These are phyloP conservation scores for Epinotia demarniana DNA, from an alignment of 2,888 invertebrate species.

Conservation along the genomic window DNA sequence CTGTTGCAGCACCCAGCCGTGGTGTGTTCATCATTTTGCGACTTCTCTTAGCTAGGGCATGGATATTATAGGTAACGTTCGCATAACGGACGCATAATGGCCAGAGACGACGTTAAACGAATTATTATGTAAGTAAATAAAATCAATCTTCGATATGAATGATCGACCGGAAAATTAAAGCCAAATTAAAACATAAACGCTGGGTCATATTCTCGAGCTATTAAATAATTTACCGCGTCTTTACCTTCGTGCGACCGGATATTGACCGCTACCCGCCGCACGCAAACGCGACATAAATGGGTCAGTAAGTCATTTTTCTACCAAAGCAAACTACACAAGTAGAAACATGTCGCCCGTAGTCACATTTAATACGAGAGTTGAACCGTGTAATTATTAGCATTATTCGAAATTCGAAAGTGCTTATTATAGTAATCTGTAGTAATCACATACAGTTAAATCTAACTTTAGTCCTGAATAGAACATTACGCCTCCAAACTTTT, in stretches of 20 bases:
- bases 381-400: no score
- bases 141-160: neutral
- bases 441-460: neutral
- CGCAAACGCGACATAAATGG: conserved; percentile 37
- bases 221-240: conserved; percentile 43
- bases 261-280: conserved; percentile 25
- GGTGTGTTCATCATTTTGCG: no score
- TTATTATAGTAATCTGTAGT: neutral
- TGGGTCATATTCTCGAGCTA: conserved; percentile 27
- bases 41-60: no score
- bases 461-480: no score
- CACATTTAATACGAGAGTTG: no score
- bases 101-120: no score
- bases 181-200: conserved; percentile 7
- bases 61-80: no score
- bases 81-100: no score
- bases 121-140: neutral
- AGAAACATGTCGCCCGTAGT: neutral
- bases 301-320: conserved; percentile 36
- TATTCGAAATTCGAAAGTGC: no score
- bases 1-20: no score
- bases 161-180: neutral
- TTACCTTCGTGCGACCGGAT: conserved; percentile 46
- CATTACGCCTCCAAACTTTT: no score
- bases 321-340: neutral